These are phyloP conservation scores for Cepaea nemoralis DNA, from an alignment of 1,140 invertebrate species.

Conservation along the genomic window DNA sequence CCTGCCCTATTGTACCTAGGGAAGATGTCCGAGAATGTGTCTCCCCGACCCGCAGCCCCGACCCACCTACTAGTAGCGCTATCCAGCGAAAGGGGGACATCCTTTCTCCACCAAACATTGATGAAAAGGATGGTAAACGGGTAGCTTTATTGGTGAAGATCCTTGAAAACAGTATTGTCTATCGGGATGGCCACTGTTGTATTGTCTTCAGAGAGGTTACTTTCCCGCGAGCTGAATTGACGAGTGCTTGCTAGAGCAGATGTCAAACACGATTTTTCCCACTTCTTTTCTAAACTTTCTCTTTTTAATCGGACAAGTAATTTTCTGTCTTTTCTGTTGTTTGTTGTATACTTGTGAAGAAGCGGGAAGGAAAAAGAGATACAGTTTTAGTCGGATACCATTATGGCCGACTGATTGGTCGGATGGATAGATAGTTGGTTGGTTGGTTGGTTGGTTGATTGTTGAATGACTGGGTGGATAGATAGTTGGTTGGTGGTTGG, in stretches of 20 bases:
- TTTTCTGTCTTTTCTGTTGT: too few relatives aligned
- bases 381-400: too few relatives aligned
- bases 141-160: not conserved
- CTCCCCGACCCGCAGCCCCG: not conserved
- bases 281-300: too few relatives aligned
- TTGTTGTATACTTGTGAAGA: too few relatives aligned
- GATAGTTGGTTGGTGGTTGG: too few relatives aligned
- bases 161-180: not conserved
- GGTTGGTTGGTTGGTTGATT: too few relatives aligned
- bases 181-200: not conserved
- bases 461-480: too few relatives aligned
- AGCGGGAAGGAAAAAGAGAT: too few relatives aligned
- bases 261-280: constrained; percentile 7
- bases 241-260: not conserved
- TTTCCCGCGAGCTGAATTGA: not conserved
- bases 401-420: too few relatives aligned
- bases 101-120: not conserved
- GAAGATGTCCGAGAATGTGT: not conserved
- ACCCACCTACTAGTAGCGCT: not conserved
- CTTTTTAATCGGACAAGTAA: too few relatives aligned
- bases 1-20: not conserved
- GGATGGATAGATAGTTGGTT: too few relatives aligned
- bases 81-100: not conserved
- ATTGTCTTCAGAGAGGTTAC: constrained; percentile 4
- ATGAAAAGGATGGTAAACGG: constrained; percentile 5